Conservation (phyloP, 2,113 vertebrate genomes). For the Vimba vimba region DNA sequence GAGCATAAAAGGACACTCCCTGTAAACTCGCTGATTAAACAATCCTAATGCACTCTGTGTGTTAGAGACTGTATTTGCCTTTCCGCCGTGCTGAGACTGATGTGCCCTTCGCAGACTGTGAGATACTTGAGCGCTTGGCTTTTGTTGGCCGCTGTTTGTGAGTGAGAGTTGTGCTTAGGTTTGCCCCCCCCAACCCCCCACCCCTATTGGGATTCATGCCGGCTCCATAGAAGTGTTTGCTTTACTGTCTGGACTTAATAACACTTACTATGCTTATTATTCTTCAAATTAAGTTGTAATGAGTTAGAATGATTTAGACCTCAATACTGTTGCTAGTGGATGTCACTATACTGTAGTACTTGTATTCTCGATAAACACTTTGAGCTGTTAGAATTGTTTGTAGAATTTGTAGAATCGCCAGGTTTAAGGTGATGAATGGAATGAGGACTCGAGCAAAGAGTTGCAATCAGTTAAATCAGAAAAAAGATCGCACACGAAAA, state of each 20-base stretch:
- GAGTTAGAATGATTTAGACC: neutral
- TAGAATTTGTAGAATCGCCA: no score
- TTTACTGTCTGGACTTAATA: slow-evolving; percentile 43
- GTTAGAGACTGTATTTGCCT: slow-evolving; percentile 40
- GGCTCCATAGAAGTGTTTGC: slow-evolving; percentile 39
- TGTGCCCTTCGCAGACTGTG: slow-evolving; percentile 27
- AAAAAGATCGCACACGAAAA: no score
- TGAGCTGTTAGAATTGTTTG: neutral
- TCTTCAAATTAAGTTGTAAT: neutral
- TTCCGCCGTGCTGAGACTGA: neutral
- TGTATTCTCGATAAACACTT: neutral
- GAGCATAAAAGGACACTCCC: slow-evolving; percentile 36
- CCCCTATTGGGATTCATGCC: neutral
- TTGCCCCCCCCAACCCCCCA: neutral
- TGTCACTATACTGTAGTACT: neutral
- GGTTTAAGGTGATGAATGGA: no score
- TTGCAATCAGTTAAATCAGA: no score
- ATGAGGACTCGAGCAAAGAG: no score
- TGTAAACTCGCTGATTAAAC: slow-evolving; percentile 54
- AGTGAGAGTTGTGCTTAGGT: slow-evolving; percentile 25
- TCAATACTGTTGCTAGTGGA: neutral
- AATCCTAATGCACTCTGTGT: slow-evolving; percentile 50
- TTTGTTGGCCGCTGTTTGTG: slow-evolving; percentile 53
- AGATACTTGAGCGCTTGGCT: slow-evolving; percentile 49
- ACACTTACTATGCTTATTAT: neutral